Evolutionary conservation across 1,140 invertebrate genomes (phyloP), one percentile per base, ranked within the genome.

Genomic region (Littorina saxatilis): DNA sequence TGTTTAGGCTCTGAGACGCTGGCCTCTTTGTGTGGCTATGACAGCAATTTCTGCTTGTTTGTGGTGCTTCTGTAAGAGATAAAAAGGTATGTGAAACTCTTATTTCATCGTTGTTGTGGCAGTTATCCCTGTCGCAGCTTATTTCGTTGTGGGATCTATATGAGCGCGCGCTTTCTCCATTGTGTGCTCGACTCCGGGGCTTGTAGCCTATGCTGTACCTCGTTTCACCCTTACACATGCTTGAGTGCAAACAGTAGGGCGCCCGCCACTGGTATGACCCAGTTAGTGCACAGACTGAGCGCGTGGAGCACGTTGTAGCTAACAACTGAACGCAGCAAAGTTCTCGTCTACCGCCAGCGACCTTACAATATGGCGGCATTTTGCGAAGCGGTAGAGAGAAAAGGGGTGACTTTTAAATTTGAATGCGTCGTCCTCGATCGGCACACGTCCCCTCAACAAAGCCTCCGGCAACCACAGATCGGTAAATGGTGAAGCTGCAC

Each of bases 351-450:
- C 58, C 55, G 55, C 55, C 55, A 35, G 76, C 58, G 70, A 58
- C 29, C 35, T 35, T 78, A 63, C 76, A 78, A 78, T 63, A 78
- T 78, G 76, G 76, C 76, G 76, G 76, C 70, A 66, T 63, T 23
- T 43, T 4, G 55, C 55, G n/a, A 13, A 63, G 73, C 43, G 74
- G 55, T 39, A 77, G 39, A 61, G 35, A 29, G 58, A 58, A 61
- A 58, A 40, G 58, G 76, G 76, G n/a, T 63, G 76, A n/a, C 29
- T 78, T 78, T n/a, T 27, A 58, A 63, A 63, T 78, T 78, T 78
- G 76, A 78, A 78, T 29, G 76, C 40, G 76, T 17, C 17, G 43
- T 47, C 7, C 17, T 5, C 43, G 43, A 9, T 17, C 7, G 43
- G 43, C 43, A n/a, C n/a, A n/a, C n/a, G n/a, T n/a, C n/a, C n/a